Conservation (phyloP, 2,113 vertebrate genomes). For the Hipposideros armiger region DNA sequence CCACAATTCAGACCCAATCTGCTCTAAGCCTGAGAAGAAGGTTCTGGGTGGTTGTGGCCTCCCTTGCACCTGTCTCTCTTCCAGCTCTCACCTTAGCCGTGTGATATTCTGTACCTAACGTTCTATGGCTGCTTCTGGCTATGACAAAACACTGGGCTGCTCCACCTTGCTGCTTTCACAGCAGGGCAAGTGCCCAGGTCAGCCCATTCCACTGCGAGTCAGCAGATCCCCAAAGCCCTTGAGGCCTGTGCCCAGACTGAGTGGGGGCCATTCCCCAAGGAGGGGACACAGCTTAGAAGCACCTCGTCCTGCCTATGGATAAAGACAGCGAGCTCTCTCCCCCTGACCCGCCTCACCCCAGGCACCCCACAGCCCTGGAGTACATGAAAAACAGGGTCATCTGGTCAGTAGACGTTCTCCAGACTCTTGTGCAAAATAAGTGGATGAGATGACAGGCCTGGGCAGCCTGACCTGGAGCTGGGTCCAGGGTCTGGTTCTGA, state of each 20-base stretch:
- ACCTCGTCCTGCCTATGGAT: neutral
- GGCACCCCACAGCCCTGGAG: neutral
- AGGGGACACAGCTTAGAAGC: constrained; percentile 46
- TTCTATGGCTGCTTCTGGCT: neutral
- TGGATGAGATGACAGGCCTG: neutral
- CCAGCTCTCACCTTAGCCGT: constrained; percentile 47
- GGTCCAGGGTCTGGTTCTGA: neutral
- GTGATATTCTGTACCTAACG: constrained; percentile 42
- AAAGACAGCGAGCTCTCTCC: neutral
- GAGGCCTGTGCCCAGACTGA: neutral
- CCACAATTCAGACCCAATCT: constrained; percentile 74
- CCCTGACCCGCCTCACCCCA: accelerated
- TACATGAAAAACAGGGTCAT: neutral
- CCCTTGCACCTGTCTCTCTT: constrained; percentile 64
- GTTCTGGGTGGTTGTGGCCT: constrained; percentile 72
- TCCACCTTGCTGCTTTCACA: constrained; percentile 50
- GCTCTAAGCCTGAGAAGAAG: constrained; percentile 69
- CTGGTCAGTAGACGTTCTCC: neutral
- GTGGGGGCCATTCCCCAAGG: no score
- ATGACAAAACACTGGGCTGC: neutral
- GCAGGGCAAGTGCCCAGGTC: constrained; percentile 42
- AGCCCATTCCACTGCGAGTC: neutral
- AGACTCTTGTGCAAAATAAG: neutral
- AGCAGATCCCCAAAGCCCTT: constrained; percentile 55
- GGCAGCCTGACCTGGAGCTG: neutral